Evolutionary conservation across 1,140 invertebrate species (phyloP), one percentile per base, ranked within the genome.

Genomic region (Dermatophagoides farinae): DNA sequence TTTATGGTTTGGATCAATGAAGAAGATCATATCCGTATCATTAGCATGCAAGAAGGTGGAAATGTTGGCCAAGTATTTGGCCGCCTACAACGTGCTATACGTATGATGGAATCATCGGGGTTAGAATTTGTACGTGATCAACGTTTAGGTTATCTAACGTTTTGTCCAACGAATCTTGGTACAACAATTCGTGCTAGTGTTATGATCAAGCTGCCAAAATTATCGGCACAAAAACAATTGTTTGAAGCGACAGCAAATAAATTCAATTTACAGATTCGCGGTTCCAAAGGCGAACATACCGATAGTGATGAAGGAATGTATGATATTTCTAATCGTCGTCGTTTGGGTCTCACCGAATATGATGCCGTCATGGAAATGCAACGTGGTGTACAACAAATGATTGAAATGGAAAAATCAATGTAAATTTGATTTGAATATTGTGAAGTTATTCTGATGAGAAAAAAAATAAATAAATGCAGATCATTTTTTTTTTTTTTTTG

Each of bases 91-190:
- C 83, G 78, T 31, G 89, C 85, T 63, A 86, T 93, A 62, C 90
- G 90, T 65, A 83, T 88, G 65, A 90, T 96, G 68, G 31, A 31
- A 31, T 87, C 93, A 73, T 84, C 88, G 74, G 80, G 85, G 69
- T 72, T 91, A 65, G 85, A 86, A 20, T 95, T 95, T 81, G 88
- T 85, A 46, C 85, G 88, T 72, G 78, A 90, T 67, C 85, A 95
- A 67, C 81, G 88, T 66, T 81, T 96, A 59, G 93, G 93, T 57
- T 97, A 89, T 81, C 78, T 97, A 63, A 98, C 91, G 63, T 97
- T 97, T 84, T 97, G 93, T 79, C 92, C 92, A 50, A 91, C 89
- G 71, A 97, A 97, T 75, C 74, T 97, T 74, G 92, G 93, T 40
- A 97, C 93, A 60, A 95, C 92, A 47, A 86, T 98, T 60, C 85